Conservation (phyloP, 2,888 invertebrate genomes). For the Drosophila formosana region DNA sequence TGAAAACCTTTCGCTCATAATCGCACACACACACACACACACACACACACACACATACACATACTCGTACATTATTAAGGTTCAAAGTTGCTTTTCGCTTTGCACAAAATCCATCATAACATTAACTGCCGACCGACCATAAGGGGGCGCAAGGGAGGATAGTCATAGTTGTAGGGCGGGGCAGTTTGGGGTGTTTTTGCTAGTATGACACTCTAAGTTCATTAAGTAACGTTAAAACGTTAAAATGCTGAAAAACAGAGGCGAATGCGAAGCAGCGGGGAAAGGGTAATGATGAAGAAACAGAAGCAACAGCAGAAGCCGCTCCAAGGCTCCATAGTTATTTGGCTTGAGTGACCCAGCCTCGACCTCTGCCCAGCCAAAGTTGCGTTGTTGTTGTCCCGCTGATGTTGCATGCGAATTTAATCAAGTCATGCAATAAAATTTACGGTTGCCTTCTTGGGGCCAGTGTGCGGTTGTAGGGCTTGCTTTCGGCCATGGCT, state of each 20-base stretch:
- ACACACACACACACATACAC: constrained; percentile 14
- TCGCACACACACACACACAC: constrained; percentile 30
- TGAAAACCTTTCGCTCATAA: constrained; percentile 58
- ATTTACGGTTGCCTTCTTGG: constrained; percentile 78
- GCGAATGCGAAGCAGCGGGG: constrained; percentile 18
- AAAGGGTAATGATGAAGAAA: constrained; percentile 2
- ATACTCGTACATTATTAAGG: constrained; percentile 52
- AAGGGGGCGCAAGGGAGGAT: background rate
- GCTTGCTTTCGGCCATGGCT: constrained; percentile 24
- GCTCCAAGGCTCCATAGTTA: constrained; percentile 37
- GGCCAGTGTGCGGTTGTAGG: constrained; percentile 30
- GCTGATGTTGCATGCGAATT: constrained; percentile 77
- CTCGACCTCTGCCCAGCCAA: constrained; percentile 22
- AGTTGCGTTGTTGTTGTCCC: constrained; percentile 20
- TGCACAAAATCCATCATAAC: constrained; percentile 71
- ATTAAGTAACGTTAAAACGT: constrained; percentile 77
- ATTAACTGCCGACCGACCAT: constrained; percentile 47
- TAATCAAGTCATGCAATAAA: constrained; percentile 84
- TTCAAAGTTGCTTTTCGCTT: constrained; percentile 56
- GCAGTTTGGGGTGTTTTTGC: constrained; percentile 16
- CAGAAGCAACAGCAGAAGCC: constrained; percentile 35
- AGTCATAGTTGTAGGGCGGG: background rate
- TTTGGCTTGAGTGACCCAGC: constrained; percentile 41
- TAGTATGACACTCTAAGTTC: constrained; percentile 74
- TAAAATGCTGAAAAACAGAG: constrained; percentile 56